A percentile compares a stretch with the other conserved stretches of the same genome.
Conservation (phyloP, 2,113 vertebrate species). For the Tragelaphus scriptus region DNA sequence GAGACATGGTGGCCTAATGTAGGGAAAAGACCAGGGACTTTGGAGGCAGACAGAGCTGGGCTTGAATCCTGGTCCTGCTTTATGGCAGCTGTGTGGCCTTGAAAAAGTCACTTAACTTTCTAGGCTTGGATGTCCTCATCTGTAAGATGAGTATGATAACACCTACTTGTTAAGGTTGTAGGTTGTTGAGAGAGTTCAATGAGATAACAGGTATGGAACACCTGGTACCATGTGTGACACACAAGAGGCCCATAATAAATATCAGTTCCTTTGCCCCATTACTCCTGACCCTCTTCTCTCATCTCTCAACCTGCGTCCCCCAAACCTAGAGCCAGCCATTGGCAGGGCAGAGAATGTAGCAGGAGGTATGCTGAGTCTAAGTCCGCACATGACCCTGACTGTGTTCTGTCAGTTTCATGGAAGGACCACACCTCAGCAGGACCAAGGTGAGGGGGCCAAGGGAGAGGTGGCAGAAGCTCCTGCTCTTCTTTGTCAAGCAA, state of each 20-base stretch:
- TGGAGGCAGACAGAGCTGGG: not conserved
- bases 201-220: not conserved
- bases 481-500: not conserved
- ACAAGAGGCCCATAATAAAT: not conserved
- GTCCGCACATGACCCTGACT: not conserved
- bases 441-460: not conserved
- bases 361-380: not conserved
- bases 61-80: not conserved
- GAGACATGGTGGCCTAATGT: not conserved
- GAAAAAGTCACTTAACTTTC: not conserved
- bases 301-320: no score
- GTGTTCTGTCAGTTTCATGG: not conserved
- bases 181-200: not conserved
- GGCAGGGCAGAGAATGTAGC: not conserved
- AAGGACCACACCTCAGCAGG: not conserved
- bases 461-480: not conserved
- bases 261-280: not conserved
- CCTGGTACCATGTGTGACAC: not conserved
- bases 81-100: not conserved
- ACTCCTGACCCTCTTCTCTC: not conserved
- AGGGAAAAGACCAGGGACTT: not conserved
- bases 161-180: not conserved
- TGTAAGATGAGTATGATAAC: not conserved
- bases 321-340: not conserved
- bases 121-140: not conserved